Base-by-base conservation (phyloP, 2,797 vertebrate species). In the Nannoperca australis region DNA sequence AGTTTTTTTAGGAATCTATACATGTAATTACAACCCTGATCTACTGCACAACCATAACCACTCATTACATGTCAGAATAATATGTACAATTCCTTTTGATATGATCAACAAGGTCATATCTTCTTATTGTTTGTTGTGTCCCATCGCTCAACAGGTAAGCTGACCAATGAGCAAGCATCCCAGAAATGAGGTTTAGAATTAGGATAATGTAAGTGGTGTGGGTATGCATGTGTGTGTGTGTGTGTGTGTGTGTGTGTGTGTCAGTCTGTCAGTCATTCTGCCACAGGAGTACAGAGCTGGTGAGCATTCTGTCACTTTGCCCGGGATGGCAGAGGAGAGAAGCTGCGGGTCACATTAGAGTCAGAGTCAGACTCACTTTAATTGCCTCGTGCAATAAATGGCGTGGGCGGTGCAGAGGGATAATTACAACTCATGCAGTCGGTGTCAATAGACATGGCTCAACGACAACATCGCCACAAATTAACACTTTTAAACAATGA, bases 351-450 rank as follows among this genome's bases (percentile, higher is more conserved):
- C 81, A 83, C 69, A 83, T 85, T 70, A 65, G 59, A 85, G 64
- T 76, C 75, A 49, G 58, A 86, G 75, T 60, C 61, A 65, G 60
- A 56, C 58, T 89, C 38, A 11, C 70, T 87, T 87, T 80, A 84
- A 85, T 88, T 86, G 60, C 74, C 58, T 78, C 18, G 24, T 50
- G 76, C 62, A 59, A 67, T 81, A 87, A 88, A 87, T 68, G 60
- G 69, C 17, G 61, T 60, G 63, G 76, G 70, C 53, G 68, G 63
- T 4, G 5, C 30, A 38, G 64, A 47, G 64, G 56, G 80, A 82
- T 88, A 85, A 90, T 85, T 78, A 89, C 67, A 63, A 13, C 75
- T 76, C 71, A 27, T 63, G 49, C 67, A 71, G 70, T 50, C 34
- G 5, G 45, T 66, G 78, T 79, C 67, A 75, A 70, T 73, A 82